Conservation (phyloP, 2,888 invertebrate species). For the Polietes domitor region DNA sequence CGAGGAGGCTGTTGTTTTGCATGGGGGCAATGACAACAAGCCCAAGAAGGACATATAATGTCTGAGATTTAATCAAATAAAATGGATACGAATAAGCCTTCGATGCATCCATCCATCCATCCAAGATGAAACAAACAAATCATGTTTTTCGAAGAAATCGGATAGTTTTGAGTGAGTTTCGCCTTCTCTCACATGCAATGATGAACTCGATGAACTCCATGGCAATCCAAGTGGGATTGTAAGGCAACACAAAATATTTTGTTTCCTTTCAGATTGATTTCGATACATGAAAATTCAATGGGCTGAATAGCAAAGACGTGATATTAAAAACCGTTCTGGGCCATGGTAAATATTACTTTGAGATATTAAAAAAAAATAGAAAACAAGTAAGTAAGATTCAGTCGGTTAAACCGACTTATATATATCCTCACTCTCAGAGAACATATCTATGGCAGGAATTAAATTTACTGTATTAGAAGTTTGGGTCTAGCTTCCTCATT, state of each 20-base stretch:
- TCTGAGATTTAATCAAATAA: conserved; percentile 40
- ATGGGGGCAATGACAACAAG: not conserved
- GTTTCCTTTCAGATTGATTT: not conserved
- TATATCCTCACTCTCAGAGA: too few species aligned
- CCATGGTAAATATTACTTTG: too few species aligned
- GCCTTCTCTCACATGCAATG: not conserved
- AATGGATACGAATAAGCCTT: not conserved
- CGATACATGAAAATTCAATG: too few species aligned
- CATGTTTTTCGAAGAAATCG: not conserved
- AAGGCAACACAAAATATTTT: not conserved
- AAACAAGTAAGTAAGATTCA: too few species aligned
- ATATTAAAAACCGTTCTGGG: too few species aligned
- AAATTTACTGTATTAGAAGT: too few species aligned
- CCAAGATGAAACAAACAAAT: not conserved
- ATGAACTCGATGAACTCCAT: not conserved
- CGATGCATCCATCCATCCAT: not conserved
- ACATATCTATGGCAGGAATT: too few species aligned
- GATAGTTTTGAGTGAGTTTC: conserved; percentile 20
- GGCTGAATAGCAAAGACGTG: too few species aligned
- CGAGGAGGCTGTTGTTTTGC: not conserved
- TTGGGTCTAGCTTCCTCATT: too few species aligned
- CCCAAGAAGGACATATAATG: not conserved
- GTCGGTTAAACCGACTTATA: too few species aligned
- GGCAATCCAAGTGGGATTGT: not conserved
- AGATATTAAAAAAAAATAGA: too few species aligned